Percentiles rank a stretch among this genome's conserved stretches.
Evolutionary conservation across 2,888 invertebrate genomes (phyloP).

Genomic region (Mythimna pallens): DNA sequence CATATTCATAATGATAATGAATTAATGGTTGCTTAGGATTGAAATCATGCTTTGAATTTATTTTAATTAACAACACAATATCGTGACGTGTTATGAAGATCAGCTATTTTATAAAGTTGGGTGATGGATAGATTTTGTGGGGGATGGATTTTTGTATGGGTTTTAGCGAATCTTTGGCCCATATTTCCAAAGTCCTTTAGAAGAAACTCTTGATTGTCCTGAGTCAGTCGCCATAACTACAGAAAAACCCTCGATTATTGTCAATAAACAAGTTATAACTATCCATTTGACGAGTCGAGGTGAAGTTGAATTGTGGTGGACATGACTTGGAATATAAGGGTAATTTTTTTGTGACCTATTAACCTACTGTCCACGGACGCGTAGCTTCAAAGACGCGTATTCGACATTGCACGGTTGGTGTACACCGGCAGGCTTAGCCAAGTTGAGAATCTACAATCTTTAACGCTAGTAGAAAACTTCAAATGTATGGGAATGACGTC

Average conservation of each 20-base stretch:
- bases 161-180: neutral
- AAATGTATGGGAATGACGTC: no score
- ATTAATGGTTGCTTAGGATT: neutral
- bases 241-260: neutral
- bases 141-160: neutral
- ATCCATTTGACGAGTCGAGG: neutral
- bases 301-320: neutral
- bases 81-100: slow-evolving; percentile 28
- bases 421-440: no score
- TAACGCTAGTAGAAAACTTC: no score
- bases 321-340: neutral
- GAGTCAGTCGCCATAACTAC: neutral
- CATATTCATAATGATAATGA: neutral
- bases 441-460: no score
- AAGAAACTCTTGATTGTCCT: neutral
- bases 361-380: no score
- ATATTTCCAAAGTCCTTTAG: neutral
- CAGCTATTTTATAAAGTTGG: slow-evolving; percentile 21
- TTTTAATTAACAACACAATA: slow-evolving; percentile 35
- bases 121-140: no score
- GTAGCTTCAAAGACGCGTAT: no score
- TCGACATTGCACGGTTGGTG: no score
- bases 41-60: slow-evolving; percentile 23
- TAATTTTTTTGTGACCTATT: neutral
- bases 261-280: neutral